Evolutionary conservation across 2,888 invertebrate species (phyloP).

Genomic region (Rambutsinella grinnellia): DNA sequence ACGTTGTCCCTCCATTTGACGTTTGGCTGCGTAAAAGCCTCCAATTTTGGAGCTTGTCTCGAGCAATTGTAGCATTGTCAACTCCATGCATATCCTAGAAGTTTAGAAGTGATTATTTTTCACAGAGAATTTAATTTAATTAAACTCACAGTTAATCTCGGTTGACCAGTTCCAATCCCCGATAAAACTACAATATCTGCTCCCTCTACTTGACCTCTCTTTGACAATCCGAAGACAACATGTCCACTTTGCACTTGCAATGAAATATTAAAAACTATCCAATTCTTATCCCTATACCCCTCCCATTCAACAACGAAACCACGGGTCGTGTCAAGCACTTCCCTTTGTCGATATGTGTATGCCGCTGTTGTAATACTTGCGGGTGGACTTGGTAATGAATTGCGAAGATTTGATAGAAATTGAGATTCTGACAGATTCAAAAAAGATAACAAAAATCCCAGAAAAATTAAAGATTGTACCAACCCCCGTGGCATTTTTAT

Average conservation of each 20-base stretch:
- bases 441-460: too few relatives aligned
- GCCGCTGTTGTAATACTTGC: background rate
- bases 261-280: constrained; percentile 2
- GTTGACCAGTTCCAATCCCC: background rate
- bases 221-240: constrained; percentile 1
- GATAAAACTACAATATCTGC: background rate
- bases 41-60: background rate
- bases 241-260: background rate
- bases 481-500: too few relatives aligned
- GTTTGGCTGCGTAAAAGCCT: background rate
- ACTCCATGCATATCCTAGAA: constrained; percentile 7
- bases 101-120: too few relatives aligned
- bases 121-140: background rate
- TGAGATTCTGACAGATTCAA: too few relatives aligned
- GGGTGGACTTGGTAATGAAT: background rate
- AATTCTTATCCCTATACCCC: too few relatives aligned
- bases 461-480: too few relatives aligned
- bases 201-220: background rate
- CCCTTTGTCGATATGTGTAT: background rate
- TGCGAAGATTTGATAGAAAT: background rate
- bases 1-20: background rate
- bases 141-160: background rate
- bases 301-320: constrained; percentile 1
- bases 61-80: background rate
- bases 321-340: background rate